Evolutionary conservation across 30 jellyfish, hydroid and myxozoan species (phyloP).

Genomic region (Aurelia aurita): DNA sequence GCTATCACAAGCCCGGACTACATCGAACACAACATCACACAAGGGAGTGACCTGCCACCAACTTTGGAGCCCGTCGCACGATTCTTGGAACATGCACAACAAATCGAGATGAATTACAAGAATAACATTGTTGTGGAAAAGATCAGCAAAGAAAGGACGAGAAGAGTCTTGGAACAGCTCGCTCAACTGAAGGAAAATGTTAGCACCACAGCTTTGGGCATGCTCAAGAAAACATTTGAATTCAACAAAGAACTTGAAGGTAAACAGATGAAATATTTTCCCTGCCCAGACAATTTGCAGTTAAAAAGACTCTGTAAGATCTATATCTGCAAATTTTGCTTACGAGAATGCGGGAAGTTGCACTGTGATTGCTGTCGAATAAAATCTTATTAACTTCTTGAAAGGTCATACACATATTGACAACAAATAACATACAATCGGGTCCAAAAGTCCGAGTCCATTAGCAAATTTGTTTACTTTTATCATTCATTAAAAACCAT

Average conservation of each 20-base stretch:
- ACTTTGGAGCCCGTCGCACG: constrained; percentile 96
- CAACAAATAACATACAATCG: too few species aligned
- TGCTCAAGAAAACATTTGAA: constrained; percentile 81
- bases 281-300: too few species aligned
- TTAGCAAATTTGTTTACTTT: too few species aligned
- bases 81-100: constrained; percentile 97
- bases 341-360: too few species aligned
- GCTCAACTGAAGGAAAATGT: constrained; percentile 84
- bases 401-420: too few species aligned
- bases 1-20: constrained; percentile 98
- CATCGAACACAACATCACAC: constrained; percentile 73
- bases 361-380: too few species aligned
- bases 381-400: too few species aligned
- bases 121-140: constrained; percentile 43
- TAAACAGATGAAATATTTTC: not conserved
- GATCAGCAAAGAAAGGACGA: constrained; percentile 76
- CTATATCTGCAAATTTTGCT: too few species aligned
- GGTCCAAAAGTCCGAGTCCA: too few species aligned
- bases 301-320: too few species aligned
- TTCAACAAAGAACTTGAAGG: constrained; percentile 64
- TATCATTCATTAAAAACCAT: too few species aligned
- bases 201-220: constrained; percentile 74
- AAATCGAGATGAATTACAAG: constrained; percentile 69
- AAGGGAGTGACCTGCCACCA: constrained; percentile 76
- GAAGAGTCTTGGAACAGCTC: constrained; percentile 83